Base-by-base conservation (phyloP, 1,140 invertebrate genomes). In the Bombyx mandarina region DNA sequence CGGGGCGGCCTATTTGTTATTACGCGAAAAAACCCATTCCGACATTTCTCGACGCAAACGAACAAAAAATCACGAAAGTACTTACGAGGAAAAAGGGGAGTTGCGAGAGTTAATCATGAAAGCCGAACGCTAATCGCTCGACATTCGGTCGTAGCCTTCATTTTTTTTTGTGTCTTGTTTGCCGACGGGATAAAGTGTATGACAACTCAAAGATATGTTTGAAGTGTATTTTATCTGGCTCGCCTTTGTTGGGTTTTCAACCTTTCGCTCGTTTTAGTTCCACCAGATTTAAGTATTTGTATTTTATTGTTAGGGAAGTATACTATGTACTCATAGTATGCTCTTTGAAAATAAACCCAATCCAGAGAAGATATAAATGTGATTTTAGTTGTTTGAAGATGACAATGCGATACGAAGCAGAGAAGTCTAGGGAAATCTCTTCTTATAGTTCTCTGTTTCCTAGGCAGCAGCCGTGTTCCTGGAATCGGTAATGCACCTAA, bases 61-160 rank as follows among this genome's bases (percentile, higher is more conserved):
- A 63, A 61, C 64, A 60, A 67, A 66, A 58, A 65, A 61, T 62
- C 55, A 42, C 54, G 66, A 54, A 35, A 75, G 73, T 73, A 76
- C 72, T 43, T 70, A 69, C 59, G 64, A 66, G 66, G 60, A 65
- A 68, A 73, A 59, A 68, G 65, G 51, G 60, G 68, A 67, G 58
- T 69, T 76, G 70, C 69, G 63, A 57, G 68, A 74, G 77, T 79
- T 79, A 78, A 79, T 78, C 78, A 76, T 71, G 63, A 74, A 73
- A 77, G 69, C 63, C 60, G 70, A 71, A 72, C 70, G 66, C 67
- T 75, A 68, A 75, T 69, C 71, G 67, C 71, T 58, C 69, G 66
- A 56, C 58, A 73, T 61, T 69, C 69, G 57, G 47, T 61, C 54
- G 42, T 50, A 47, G 49, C 56, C 57, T 69, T 67, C 60, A 65